phyloP scores from a whole-genome alignment of 1,140 invertebrate species.

The Ceratosolen fusciceps region DNA sequence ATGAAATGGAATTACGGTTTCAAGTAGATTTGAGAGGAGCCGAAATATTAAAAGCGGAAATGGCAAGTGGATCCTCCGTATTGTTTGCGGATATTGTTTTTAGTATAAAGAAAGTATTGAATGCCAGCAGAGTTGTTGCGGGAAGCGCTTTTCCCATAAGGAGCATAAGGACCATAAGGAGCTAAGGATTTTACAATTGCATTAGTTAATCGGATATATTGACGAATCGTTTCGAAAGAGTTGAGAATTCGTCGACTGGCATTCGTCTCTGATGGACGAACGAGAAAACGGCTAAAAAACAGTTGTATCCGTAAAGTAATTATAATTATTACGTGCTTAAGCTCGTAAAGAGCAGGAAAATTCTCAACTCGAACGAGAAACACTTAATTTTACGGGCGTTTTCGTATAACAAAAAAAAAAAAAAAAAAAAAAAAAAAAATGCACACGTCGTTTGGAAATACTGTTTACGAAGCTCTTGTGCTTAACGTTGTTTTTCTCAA shows the following conservation, averaged over 20 bases:
- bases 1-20: too few species aligned
- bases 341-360: constrained; percentile 44
- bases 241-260: not conserved
- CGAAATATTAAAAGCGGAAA: too few species aligned
- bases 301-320: constrained; percentile 47
- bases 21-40: too few species aligned
- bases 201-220: not conserved
- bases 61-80: too few species aligned
- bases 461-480: not conserved
- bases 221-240: not conserved
- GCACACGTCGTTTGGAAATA: not conserved
- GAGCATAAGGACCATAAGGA: too few species aligned
- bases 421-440: too few species aligned
- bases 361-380: constrained; percentile 38
- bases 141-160: too few species aligned
- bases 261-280: not conserved
- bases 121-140: too few species aligned
- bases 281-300: constrained; percentile 20
- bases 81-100: too few species aligned
- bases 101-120: too few species aligned
- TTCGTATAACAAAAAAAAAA: constrained; percentile 29
- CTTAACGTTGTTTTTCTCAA: not conserved
- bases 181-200: too few species aligned
- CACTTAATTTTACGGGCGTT: constrained; percentile 35
- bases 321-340: constrained; percentile 49